Evolutionary conservation across 1,140 invertebrate species (phyloP).

Genomic region (Thrips palmi): DNA sequence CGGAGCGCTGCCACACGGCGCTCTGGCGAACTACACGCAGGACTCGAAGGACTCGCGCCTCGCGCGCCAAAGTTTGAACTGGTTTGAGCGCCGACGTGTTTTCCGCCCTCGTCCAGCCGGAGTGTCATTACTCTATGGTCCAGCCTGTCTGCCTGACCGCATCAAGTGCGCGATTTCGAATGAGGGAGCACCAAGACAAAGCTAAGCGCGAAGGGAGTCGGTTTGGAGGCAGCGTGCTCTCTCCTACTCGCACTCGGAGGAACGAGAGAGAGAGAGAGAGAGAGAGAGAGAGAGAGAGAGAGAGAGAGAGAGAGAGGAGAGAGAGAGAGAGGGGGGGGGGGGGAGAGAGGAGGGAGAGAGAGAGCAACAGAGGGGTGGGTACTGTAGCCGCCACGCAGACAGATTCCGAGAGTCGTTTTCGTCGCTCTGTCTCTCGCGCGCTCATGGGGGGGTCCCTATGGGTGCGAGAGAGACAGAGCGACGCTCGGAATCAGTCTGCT

Average conservation of each 20-base stretch:
- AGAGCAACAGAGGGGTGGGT: constrained; percentile 10
- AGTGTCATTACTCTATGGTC: neutral
- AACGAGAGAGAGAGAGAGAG: neutral
- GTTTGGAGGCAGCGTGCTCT: too few species aligned
- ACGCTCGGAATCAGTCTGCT: neutral
- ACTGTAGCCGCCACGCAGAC: constrained; percentile 11
- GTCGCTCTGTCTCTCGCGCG: too few species aligned
- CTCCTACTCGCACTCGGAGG: too few species aligned
- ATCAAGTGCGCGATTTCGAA: constrained; percentile 1
- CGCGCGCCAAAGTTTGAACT: too few species aligned
- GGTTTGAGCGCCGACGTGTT: constrained; percentile 1
- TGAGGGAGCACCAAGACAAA: constrained; percentile 6
- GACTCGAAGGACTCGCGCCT: too few species aligned
- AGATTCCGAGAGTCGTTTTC: constrained; percentile 14
- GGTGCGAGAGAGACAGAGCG: constrained; percentile 10
- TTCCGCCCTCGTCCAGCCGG: neutral
- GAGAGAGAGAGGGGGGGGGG: constrained; percentile 11
- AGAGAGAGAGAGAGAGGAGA: constrained; percentile 9
- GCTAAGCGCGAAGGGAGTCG: too few species aligned
- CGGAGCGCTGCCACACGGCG: too few species aligned
- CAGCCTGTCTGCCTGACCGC: neutral
- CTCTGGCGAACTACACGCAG: too few species aligned
- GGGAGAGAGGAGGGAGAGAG: constrained; percentile 10
- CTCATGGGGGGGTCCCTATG: constrained; percentile 12
- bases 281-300: constrained; percentile 13